Percentiles rank a stretch among this genome's conserved stretches.
These are phyloP conservation scores for Borostomias antarcticus DNA, from an alignment of 2,797 vertebrate species.

Conservation along the genomic window DNA sequence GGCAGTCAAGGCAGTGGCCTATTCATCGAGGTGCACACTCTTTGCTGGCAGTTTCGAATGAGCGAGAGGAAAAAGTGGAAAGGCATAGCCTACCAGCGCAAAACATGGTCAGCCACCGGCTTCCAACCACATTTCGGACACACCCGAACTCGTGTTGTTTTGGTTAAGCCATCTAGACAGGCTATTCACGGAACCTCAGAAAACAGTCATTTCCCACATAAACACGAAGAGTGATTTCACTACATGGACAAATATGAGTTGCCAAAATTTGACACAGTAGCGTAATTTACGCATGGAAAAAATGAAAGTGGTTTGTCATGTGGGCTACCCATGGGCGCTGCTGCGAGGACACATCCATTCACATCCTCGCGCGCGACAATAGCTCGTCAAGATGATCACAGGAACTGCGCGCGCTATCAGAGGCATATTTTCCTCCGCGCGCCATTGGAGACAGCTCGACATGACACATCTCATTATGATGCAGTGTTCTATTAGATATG, in stretches of 20 bases:
- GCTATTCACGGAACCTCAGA: conserved; percentile 11
- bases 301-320: conserved; percentile 29
- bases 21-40: not conserved
- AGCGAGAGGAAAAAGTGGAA: conserved; percentile 52
- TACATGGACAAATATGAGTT: conserved; percentile 39
- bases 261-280: conserved; percentile 3
- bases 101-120: conserved; percentile 41
- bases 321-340: not conserved
- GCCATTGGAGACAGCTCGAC: no score
- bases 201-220: conserved; percentile 38
- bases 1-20: not conserved
- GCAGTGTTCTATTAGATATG: no score
- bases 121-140: conserved; percentile 68
- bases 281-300: conserved; percentile 11
- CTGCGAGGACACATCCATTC: not conserved
- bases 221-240: conserved; percentile 26
- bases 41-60: conserved; percentile 25
- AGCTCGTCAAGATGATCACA: conserved; percentile 51
- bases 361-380: not conserved
- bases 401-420: conserved; percentile 28
- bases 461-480: no score
- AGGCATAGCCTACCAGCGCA: conserved; percentile 23
- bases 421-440: no score
- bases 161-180: conserved; percentile 39
- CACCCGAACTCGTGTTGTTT: conserved; percentile 54